Conservation (phyloP, 2,888 invertebrate genomes). For the Drosophila meridionalis region DNA sequence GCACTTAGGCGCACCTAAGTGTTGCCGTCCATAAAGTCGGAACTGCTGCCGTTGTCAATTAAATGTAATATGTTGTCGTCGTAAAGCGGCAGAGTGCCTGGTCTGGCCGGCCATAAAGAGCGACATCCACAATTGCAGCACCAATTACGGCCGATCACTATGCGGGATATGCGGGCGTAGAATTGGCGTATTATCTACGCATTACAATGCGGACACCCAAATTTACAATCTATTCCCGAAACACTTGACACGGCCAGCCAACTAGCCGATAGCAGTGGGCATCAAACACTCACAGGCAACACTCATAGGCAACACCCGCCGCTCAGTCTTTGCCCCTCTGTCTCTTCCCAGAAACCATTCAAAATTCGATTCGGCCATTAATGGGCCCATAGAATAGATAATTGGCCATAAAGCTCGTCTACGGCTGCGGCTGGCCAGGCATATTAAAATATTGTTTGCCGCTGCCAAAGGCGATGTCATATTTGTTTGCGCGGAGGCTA, state of each 20-base stretch:
- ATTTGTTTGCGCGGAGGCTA: slow-evolving; percentile 41
- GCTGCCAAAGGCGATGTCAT: slow-evolving; percentile 34
- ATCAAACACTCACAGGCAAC: slow-evolving; percentile 5
- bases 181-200: slow-evolving; percentile 54
- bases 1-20: slow-evolving; percentile 19
- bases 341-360: slow-evolving; percentile 45
- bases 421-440: slow-evolving; percentile 59
- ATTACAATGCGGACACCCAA: slow-evolving; percentile 52
- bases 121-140: slow-evolving; percentile 44
- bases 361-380: slow-evolving; percentile 66
- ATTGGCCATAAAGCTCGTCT: slow-evolving; percentile 78
- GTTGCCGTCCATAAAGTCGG: slow-evolving; percentile 26
- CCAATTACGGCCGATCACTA: slow-evolving; percentile 54
- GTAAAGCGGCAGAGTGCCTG: slow-evolving; percentile 46
- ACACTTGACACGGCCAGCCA: slow-evolving; percentile 19
- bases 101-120: slow-evolving; percentile 49
- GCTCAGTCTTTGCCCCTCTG: slow-evolving; percentile 11
- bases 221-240: slow-evolving; percentile 24
- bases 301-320: slow-evolving; percentile 8
- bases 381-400: slow-evolving; percentile 74
- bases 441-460: slow-evolving; percentile 65
- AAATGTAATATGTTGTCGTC: slow-evolving; percentile 67
- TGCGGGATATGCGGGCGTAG: slow-evolving; percentile 24
- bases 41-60: slow-evolving; percentile 62
- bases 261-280: neutral